Base-by-base conservation (phyloP, 2,797 vertebrate species). In the Glossophaga mutica region DNA sequence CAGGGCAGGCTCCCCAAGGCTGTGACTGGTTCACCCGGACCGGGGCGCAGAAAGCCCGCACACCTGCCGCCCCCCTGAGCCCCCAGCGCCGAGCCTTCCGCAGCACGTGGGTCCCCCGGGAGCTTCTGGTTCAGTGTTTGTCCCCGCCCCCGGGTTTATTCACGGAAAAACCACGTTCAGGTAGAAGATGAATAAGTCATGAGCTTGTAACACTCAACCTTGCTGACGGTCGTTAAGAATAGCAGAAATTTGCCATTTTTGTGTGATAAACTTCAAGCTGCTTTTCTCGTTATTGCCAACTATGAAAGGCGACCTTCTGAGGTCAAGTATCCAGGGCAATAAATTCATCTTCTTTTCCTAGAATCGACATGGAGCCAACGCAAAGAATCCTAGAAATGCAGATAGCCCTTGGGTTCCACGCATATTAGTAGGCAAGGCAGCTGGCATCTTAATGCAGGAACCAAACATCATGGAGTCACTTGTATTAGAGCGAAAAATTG, bases 21-120 rank as follows among this genome's bases (percentile, higher is more conserved):
- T 26, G 55, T 3, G 22, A 26, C 57, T 9, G 24, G 57, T 11
- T 22, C 24, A 24, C 3, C 57, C 24, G 29, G 9, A 12, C 59
- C 6, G 3, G 57, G 57, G 10, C 0, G 24, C 24, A 14, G 4
- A 8, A 48, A 32, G 9, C 18, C 39, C 32, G 39, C 48, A 1
- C 3, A 0, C 34, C 26, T 12, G 2, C 3, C 0, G 6, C 5
- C 34, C 21, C 22, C 9, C 15, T 6, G 22, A 21, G 32, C 12
- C 2, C 5, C 14, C 59, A 6, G 71, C 4, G 14, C 19, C 18
- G 1, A 0, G 0, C 22, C 9, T 2, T 34, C 37, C 1, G 2
- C 7, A 3, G 1, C 14, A 18, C 12, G 0, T n/a, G 34, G 15
- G 24, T 29, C 19, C 3, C 52, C 55, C 44, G 14, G 9, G 16